Percentiles rank a stretch among this genome's conserved stretches.
These are phyloP conservation scores for Pseudoips prasinana DNA, from an alignment of 2,888 invertebrate genomes.

Conservation along the genomic window DNA sequence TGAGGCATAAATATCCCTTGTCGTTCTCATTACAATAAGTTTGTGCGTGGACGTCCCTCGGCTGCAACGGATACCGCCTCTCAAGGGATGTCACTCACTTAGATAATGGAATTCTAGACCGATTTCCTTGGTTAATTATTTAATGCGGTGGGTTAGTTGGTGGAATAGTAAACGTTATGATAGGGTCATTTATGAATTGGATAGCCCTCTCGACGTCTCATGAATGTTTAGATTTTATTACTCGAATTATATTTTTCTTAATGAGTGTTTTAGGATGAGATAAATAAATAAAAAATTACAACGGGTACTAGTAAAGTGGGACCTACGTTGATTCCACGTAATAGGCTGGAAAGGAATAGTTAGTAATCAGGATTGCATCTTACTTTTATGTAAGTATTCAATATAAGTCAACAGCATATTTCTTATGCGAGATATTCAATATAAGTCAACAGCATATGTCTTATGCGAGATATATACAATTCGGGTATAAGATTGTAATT, in stretches of 20 bases:
- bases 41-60: slow-evolving; percentile 62
- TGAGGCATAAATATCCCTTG: slow-evolving; percentile 77
- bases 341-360: too few relatives aligned
- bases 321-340: too few relatives aligned
- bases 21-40: slow-evolving; percentile 78
- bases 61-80: slow-evolving; percentile 61
- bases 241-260: not conserved
- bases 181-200: slow-evolving; percentile 1
- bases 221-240: not conserved
- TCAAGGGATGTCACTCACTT: slow-evolving; percentile 68
- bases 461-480: too few relatives aligned
- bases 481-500: too few relatives aligned
- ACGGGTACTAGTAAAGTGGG: too few relatives aligned
- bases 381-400: too few relatives aligned
- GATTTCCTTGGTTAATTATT: slow-evolving; percentile 56
- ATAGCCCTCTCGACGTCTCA: not conserved
- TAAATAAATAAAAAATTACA: too few relatives aligned
- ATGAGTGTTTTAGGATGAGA: too few relatives aligned
- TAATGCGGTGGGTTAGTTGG: slow-evolving; percentile 28
- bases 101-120: slow-evolving; percentile 70
- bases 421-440: too few relatives aligned
- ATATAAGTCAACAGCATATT: too few relatives aligned
- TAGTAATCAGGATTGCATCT: too few relatives aligned
- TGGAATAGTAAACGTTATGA: slow-evolving; percentile 13
- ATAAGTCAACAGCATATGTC: too few relatives aligned